Percentiles rank a stretch among this genome's conserved stretches.
phyloP scores from a whole-genome alignment of 1,140 invertebrate species.

The Elymnias hypermnestra region DNA sequence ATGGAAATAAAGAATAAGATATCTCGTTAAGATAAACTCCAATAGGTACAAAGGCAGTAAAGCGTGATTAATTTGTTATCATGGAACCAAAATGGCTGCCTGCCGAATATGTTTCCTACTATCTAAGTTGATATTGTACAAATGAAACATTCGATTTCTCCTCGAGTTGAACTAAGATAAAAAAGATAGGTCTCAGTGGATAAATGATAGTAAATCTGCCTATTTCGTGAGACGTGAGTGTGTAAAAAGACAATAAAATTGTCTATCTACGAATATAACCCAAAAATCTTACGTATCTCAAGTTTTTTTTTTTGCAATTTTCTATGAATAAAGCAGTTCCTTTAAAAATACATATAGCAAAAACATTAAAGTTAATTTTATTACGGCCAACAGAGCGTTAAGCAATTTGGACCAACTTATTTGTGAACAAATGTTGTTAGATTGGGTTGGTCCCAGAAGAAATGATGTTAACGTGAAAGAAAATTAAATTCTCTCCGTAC shows the following conservation, averaged over 20 bases:
- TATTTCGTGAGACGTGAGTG: conserved; percentile 4
- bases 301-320: neutral
- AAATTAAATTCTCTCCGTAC: neutral
- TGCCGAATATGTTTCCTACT: neutral
- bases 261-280: too few species aligned
- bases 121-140: conserved; percentile 7
- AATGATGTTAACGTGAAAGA: neutral
- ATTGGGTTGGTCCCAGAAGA: neutral
- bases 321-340: neutral
- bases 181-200: conserved; percentile 8
- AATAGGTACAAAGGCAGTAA: too few species aligned
- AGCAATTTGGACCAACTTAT: neutral
- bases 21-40: too few species aligned
- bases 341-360: too few species aligned
- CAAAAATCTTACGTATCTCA: too few species aligned
- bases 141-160: conserved; percentile 10
- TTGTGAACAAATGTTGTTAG: neutral
- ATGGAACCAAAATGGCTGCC: neutral
- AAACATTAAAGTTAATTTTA: neutral
- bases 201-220: conserved; percentile 6
- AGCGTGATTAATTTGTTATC: too few species aligned
- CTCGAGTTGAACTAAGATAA: conserved; percentile 18
- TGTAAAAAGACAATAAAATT: conserved; percentile 9
- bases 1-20: too few species aligned
- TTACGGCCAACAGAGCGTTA: neutral